Evolutionary conservation across 2,888 invertebrate species (phyloP).

Genomic region (Camptogramma bilineatum): DNA sequence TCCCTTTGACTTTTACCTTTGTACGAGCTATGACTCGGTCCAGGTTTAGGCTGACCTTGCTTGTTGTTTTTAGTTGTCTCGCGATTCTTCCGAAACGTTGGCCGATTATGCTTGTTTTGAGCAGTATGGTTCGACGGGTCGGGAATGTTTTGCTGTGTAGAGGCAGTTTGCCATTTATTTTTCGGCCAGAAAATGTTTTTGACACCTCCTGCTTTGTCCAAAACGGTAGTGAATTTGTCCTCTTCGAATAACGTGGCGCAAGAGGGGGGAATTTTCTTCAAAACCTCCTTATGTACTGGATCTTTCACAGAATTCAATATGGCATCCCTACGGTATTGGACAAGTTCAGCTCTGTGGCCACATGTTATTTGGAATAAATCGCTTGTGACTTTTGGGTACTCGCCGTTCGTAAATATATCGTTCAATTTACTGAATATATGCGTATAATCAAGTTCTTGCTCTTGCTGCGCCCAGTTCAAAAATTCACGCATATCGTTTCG

Average conservation of each 20-base stretch:
- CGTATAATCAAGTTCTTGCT: neutral
- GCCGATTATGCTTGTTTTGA: neutral
- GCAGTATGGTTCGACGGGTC: neutral
- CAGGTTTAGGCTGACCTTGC: too few species aligned
- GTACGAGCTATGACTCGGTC: too few species aligned
- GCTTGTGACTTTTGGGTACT: neutral
- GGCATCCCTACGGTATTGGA: neutral
- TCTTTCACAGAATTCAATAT: neutral
- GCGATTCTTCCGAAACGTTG: too few species aligned
- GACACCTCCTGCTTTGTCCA: slow-evolving; percentile 8
- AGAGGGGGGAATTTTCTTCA: slow-evolving; percentile 1
- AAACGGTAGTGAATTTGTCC: neutral
- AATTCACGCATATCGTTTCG: neutral
- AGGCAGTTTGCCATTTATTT: neutral
- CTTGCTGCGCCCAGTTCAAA: neutral
- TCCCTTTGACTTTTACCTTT: neutral
- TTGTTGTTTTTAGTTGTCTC: too few species aligned
- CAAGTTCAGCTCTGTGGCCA: slow-evolving; percentile 6
- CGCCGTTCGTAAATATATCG: neutral
- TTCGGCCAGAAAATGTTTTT: slow-evolving; percentile 2
- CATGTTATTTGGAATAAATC: neutral
- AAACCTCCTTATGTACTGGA: neutral
- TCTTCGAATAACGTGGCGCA: neutral
- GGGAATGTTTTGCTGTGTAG: neutral
- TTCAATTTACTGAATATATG: neutral